Percentiles rank a stretch among this genome's conserved stretches.
phyloP scores from a whole-genome alignment of 37 sponge, comb jelly and placozoan species.

The Aphrocallistes beatrix region DNA sequence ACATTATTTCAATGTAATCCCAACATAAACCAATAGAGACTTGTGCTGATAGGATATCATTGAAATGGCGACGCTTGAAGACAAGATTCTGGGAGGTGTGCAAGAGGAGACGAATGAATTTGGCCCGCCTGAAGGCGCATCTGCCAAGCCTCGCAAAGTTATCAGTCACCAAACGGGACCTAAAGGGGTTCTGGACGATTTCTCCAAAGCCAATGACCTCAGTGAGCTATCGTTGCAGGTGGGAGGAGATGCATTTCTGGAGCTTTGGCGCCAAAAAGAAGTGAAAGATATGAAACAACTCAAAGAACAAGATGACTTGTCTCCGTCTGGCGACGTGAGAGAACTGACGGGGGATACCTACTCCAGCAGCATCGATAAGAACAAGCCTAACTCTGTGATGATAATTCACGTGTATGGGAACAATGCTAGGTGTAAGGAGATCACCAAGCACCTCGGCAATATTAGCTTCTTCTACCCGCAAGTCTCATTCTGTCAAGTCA shows the following conservation, averaged over 20 bases:
- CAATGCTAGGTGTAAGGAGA: neutral
- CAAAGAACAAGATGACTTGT: neutral
- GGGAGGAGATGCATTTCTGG: slow-evolving; percentile 14
- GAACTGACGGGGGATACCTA: neutral
- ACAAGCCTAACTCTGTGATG: neutral
- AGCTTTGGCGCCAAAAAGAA: neutral
- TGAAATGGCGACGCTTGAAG: neutral
- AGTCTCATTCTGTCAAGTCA: neutral
- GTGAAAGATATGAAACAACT: neutral
- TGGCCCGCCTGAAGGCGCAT: neutral
- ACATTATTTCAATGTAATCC: no score
- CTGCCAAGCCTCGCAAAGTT: neutral
- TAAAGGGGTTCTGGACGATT: neutral
- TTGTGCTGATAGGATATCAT: neutral
- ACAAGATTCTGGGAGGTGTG: neutral
- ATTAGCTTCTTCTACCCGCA: neutral
- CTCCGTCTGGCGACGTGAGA: neutral
- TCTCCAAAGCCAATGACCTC: neutral
- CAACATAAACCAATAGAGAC: no score
- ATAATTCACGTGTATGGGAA: slow-evolving; percentile 13
- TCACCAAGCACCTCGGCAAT: neutral
- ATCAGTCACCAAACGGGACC: neutral
- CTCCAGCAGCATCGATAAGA: neutral
- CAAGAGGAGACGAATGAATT: neutral
- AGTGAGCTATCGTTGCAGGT: neutral